phyloP scores from a whole-genome alignment of 1,140 invertebrate species.

The Dreissena polymorpha region DNA sequence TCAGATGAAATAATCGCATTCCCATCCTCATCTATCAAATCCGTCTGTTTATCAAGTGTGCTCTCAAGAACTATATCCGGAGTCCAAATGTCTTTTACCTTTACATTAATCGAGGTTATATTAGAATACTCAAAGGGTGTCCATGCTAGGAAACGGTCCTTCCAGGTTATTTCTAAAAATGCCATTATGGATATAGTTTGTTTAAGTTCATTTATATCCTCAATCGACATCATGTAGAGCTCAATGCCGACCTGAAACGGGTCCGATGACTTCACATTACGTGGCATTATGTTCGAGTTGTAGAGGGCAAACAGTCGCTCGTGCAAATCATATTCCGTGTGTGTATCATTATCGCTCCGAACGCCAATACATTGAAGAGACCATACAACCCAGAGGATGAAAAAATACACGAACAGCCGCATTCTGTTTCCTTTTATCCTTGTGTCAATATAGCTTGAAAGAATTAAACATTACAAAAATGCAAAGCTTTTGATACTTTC shows the following conservation, averaged over 20 bases:
- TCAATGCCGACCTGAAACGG: neutral
- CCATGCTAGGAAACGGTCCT: constrained; percentile 31
- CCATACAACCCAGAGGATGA: too few species aligned
- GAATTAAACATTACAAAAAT: too few species aligned
- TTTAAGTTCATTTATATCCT: constrained; percentile 18
- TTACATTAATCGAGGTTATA: constrained; percentile 9
- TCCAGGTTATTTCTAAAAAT: constrained; percentile 37
- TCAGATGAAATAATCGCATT: constrained; percentile 15
- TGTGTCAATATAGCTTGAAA: too few species aligned
- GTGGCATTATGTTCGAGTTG: constrained; percentile 29
- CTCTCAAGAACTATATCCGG: constrained; percentile 15
- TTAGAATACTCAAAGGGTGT: neutral
- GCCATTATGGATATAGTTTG: constrained; percentile 30
- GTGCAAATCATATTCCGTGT: neutral
- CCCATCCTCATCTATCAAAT: constrained; percentile 9
- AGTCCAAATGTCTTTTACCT: constrained; percentile 30
- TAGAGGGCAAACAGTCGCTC: constrained; percentile 2
- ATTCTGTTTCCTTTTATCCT: too few species aligned
- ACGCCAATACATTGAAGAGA: too few species aligned
- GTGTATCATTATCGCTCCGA: too few species aligned
- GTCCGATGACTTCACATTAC: neutral
- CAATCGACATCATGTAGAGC: constrained; percentile 36
- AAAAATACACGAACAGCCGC: too few species aligned
- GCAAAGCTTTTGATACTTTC: too few species aligned
- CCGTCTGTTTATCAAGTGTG: constrained; percentile 38